Conservation (phyloP, 2,113 vertebrate genomes). For the Oreochromis niloticus region DNA sequence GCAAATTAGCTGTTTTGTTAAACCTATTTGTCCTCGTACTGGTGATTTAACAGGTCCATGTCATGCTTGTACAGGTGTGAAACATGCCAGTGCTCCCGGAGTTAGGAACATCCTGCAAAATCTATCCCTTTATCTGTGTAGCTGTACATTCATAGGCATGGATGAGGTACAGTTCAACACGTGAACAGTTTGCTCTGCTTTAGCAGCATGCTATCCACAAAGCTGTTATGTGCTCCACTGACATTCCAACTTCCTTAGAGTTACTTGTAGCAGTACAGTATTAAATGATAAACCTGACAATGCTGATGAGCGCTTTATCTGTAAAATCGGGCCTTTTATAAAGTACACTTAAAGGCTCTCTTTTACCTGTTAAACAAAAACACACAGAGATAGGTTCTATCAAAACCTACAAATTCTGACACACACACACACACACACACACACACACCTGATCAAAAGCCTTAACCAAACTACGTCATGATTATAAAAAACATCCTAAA, state of each 20-base stretch:
- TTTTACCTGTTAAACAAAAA: neutral
- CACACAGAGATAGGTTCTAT: neutral
- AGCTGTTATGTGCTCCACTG: neutral
- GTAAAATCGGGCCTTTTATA: slow-evolving; percentile 27
- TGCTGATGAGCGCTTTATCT: slow-evolving; percentile 9
- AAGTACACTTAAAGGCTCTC: slow-evolving; percentile 33
- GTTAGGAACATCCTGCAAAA: neutral
- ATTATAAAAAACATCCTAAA: neutral
- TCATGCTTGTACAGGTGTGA: slow-evolving; percentile 39
- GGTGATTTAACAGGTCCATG: slow-evolving; percentile 2
- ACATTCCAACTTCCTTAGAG: neutral
- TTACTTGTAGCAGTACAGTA: slow-evolving; percentile 24
- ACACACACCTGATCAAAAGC: neutral
- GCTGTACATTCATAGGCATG: slow-evolving; percentile 47
- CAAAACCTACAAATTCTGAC: neutral
- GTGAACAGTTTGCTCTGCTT: neutral
- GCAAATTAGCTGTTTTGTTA: slow-evolving; percentile 12
- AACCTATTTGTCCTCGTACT: neutral
- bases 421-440: neutral
- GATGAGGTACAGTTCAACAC: slow-evolving; percentile 36
- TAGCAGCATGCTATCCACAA: neutral
- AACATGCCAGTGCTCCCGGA: neutral
- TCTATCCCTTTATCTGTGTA: neutral
- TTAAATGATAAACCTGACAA: slow-evolving; percentile 20
- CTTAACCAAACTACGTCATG: neutral